These are phyloP conservation scores for Alethe castanea DNA, from an alignment of 2,113 vertebrate genomes.

Conservation along the genomic window DNA sequence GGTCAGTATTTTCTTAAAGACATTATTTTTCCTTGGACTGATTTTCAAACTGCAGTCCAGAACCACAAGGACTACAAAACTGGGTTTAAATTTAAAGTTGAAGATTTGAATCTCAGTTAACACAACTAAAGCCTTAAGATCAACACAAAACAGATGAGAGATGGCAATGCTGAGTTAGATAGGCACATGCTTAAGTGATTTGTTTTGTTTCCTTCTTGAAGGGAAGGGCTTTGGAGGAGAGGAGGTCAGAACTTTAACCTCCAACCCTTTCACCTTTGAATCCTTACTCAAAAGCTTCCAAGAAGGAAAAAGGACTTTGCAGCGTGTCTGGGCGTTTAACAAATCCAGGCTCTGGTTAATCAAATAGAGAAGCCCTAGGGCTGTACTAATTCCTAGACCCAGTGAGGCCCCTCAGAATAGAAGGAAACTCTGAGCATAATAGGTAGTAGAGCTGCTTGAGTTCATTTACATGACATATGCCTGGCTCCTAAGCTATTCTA, in stretches of 20 bases:
- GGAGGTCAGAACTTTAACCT: slow-evolving; percentile 53
- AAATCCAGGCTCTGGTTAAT: slow-evolving; percentile 46
- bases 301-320: slow-evolving; percentile 41
- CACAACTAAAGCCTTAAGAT: slow-evolving; percentile 4
- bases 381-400: slow-evolving; percentile 45
- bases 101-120: background rate
- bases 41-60: background rate
- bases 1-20: background rate
- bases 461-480: slow-evolving; percentile 39
- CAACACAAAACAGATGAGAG: slow-evolving; percentile 25
- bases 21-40: background rate
- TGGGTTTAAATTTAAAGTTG: background rate
- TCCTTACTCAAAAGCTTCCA: slow-evolving; percentile 50
- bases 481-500: slow-evolving; percentile 9
- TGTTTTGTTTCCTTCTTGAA: slow-evolving; percentile 40
- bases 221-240: background rate
- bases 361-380: slow-evolving; percentile 48
- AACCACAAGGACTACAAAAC: background rate
- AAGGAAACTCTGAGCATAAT: slow-evolving; percentile 29
- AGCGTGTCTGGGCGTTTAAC: slow-evolving; percentile 39
- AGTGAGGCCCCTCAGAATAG: slow-evolving; percentile 25
- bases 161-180: background rate
- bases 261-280: slow-evolving; percentile 60
- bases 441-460: slow-evolving; percentile 31
- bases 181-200: slow-evolving; percentile 40